Conservation (phyloP, 2,888 invertebrate genomes). For the Hedychridium roseum region DNA sequence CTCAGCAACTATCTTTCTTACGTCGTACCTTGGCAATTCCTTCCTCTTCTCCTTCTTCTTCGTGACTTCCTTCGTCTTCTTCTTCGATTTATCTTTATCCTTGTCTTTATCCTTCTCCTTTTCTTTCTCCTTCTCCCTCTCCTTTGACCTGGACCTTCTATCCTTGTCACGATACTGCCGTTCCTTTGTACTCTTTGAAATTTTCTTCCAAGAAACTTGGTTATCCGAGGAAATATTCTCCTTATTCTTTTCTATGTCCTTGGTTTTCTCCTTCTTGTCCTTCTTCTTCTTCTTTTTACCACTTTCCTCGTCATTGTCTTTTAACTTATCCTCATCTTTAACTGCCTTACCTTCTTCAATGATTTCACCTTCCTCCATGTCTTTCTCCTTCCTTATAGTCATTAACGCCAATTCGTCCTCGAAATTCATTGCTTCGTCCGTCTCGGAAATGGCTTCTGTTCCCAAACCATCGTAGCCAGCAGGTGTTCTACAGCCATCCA, state of each 20-base stretch:
- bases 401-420: conserved; percentile 60
- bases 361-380: conserved; percentile 59
- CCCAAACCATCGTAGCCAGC: conserved; percentile 61
- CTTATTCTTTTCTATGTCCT: conserved; percentile 64
- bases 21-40: conserved; percentile 85
- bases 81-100: conserved; percentile 48
- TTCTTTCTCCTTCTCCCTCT: conserved; percentile 55
- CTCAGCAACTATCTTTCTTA: conserved; percentile 78
- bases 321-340: conserved; percentile 55
- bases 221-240: conserved; percentile 65
- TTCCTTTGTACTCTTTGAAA: conserved; percentile 79
- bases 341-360: conserved; percentile 32
- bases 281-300: conserved; percentile 67
- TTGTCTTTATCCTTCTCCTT: conserved; percentile 68
- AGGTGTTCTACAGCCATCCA: conserved; percentile 61
- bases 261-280: conserved; percentile 64
- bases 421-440: conserved; percentile 60
- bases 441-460: conserved; percentile 64
- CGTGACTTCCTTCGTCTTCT: conserved; percentile 52
- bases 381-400: conserved; percentile 61
- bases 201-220: conserved; percentile 78
- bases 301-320: conserved; percentile 51
- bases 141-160: conserved; percentile 56
- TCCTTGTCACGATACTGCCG: conserved; percentile 78
- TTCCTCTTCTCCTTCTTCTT: conserved; percentile 73